Conservation (phyloP, 2,113 vertebrate genomes). For the Promerops cafer region DNA sequence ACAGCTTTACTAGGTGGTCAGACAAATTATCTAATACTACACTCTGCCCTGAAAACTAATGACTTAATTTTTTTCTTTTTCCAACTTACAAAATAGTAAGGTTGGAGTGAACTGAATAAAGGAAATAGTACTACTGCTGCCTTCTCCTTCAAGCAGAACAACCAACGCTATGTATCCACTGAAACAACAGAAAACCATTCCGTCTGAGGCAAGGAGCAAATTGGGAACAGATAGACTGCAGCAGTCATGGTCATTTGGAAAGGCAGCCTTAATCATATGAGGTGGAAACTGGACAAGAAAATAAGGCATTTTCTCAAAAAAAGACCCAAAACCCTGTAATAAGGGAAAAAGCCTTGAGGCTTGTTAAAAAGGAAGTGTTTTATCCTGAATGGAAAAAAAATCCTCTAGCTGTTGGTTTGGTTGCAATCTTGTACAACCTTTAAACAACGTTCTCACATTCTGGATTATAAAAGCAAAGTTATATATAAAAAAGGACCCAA, state of each 20-base stretch:
- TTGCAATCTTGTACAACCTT: neutral
- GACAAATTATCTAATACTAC: neutral
- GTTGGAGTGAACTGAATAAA: neutral
- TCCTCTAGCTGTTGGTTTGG: neutral
- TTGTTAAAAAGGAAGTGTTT: neutral
- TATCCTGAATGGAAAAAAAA: neutral
- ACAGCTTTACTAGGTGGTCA: neutral
- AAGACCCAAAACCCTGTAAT: neutral
- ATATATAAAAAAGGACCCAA: neutral
- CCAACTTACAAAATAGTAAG: neutral
- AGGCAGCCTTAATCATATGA: neutral
- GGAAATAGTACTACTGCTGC: neutral
- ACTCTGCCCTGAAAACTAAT: neutral
- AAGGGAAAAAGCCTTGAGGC: neutral
- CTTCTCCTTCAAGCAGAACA: neutral
- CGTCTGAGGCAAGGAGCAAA: neutral
- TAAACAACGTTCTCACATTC: neutral
- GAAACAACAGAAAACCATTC: neutral
- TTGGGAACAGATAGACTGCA: neutral
- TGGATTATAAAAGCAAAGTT: neutral
- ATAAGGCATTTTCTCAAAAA: neutral
- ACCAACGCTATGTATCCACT: neutral
- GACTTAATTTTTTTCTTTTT: rapidly evolving
- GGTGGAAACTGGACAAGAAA: neutral
- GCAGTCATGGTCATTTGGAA: neutral